Base-by-base conservation (phyloP, 37 sponge, comb jelly and placozoan genomes). In the Beroe ovata region DNA sequence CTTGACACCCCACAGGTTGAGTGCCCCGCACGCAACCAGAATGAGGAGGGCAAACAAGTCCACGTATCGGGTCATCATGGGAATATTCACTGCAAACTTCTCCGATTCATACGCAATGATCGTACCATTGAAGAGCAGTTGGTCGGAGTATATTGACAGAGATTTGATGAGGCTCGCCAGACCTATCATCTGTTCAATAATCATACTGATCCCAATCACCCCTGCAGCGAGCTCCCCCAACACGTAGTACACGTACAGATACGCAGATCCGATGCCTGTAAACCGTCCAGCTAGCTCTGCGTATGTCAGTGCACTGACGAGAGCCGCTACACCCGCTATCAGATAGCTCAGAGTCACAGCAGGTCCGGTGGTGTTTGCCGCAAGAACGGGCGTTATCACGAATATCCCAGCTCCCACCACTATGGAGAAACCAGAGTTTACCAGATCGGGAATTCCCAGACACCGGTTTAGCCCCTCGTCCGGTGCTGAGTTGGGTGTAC, bases 201-300 rank as follows among this genome's bases (percentile, higher is more conserved):
- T 38, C 54, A 77, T 77, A 29, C 84, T 77, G 84, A 77, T 77
- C 0, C 84, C 84, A 41, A 77, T 77, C 26, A 77, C 54, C 54
- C 54, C 42, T 3, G 84, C 84, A 0, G 84, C 84, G 1, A 77
- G 54, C 47, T 77, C 84, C 26, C 84, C 84, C 47, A 77, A 42
- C 42, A 77, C 84, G 84, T 77, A 77, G 38, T 77, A 77, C 3
- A 77, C 84, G 84, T 77, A 77, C 4, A 77, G 47, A 40, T 77
- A 77, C 54, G 84, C 84, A 20, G 54, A 42, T 0, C 84, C 84
- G 3, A 77, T 42, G 36, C 84, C 84, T 11, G 42, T 2, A 25
- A 77, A 77, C 22, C 84, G 42, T 42, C 38, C 41, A 6, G 84
- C 84, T 29, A 77, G 54, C 84, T 77, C 84, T 1, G 54, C 42